Evolutionary conservation across 2,888 invertebrate genomes (phyloP), one percentile per base, ranked within the genome.

Genomic region (Leptodirus hochenwartii): DNA sequence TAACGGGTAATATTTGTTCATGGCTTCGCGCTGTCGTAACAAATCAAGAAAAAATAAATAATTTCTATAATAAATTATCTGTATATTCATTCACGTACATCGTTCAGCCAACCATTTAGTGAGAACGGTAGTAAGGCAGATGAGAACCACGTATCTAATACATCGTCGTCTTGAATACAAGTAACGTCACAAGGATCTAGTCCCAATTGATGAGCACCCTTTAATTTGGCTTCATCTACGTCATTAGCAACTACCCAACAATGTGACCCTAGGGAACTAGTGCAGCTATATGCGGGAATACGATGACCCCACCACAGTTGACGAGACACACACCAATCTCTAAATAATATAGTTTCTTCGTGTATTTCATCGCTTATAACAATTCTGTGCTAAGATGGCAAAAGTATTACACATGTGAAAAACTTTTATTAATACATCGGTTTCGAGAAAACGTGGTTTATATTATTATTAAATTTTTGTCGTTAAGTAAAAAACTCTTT

Each of bases 261-360:
- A 33, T 10, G 6, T 10, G 25, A 31, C 17, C 32, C 36, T n/a
- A 36, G 24, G 29, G 33, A 31, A 9, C 17, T 51, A 53, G 5
- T 8, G 34, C 54, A 56, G 5, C 32, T 39, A 40, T 95, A 98
- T 0, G 88, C 93, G 0, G 98, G 98, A 40, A 99, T 90, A 33
- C 87, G 71, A 56, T 98, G 98, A 2, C 98, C 98, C 98, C 98
- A 98, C 98, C 98, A 99, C 31, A 99, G 62, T 54, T 98, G 98
- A 2, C 87, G 65, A 1, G 95, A 96, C 34, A 99, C 85, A 56
- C 98, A 99, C 98, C 98, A 98, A 56, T 98, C 96, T 4, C 91
- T 71, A 44, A 14, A 38, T 30, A 27, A 31, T 22, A 5, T n/a
- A n/a, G n/a, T n/a, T n/a, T n/a, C n/a, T n/a, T n/a, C n/a, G n/a